These are phyloP conservation scores for Hucho hucho DNA, from an alignment of 2,113 vertebrate species.

Conservation along the genomic window DNA sequence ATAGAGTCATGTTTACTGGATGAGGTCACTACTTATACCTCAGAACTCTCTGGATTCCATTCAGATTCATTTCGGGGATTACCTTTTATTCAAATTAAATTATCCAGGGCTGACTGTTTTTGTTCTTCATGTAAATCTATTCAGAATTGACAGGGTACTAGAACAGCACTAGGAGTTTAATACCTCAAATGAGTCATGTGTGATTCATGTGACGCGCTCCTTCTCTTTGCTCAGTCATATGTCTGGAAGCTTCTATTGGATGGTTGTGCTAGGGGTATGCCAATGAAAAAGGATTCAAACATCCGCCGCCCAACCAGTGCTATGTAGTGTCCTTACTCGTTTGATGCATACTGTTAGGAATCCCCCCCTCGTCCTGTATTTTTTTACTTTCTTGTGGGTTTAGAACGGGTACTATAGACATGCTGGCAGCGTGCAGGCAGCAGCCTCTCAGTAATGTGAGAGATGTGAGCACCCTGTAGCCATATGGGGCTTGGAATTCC, in stretches of 20 bases:
- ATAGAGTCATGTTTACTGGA: too few relatives aligned
- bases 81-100: not conserved
- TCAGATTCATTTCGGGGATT: not conserved
- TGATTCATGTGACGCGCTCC: not conserved
- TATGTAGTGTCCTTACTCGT: constrained; percentile 9
- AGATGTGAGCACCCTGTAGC: constrained; percentile 55
- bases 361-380: constrained; percentile 17
- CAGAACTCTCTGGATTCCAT: not conserved
- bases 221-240: constrained; percentile 5
- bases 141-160: not conserved
- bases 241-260: not conserved
- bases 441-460: constrained; percentile 41
- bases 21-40: too few relatives aligned
- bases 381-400: constrained; percentile 40
- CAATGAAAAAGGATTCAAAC: not conserved
- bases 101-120: not conserved
- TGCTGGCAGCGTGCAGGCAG: constrained; percentile 30
- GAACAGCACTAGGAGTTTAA: too few relatives aligned
- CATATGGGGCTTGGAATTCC: constrained; percentile 61
- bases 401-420: constrained; percentile 32
- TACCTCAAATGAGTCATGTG: not conserved
- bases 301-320: constrained; percentile 19
- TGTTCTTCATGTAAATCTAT: not conserved
- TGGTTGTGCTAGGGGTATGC: constrained; percentile 3
- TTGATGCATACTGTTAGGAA: constrained; percentile 1